A percentile compares a stretch with the other conserved stretches of the same genome.
Conservation (phyloP, 2,113 vertebrate species). For the Lasiurus cinereus region DNA sequence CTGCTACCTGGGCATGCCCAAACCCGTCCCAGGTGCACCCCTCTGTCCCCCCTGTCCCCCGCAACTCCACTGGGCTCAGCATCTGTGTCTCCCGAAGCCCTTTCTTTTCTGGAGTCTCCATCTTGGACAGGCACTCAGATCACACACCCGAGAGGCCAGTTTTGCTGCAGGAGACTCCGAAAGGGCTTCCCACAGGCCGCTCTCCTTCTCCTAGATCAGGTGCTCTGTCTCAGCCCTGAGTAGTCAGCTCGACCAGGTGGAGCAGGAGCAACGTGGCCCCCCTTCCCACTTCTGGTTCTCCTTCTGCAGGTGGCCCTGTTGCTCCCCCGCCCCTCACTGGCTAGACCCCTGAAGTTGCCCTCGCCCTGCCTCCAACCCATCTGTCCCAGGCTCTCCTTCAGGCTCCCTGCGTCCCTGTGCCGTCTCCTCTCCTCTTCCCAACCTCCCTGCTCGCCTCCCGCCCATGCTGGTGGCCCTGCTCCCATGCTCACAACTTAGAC, state of each 20-base stretch:
- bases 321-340: background rate
- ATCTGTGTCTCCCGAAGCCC: background rate
- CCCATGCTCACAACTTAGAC: background rate
- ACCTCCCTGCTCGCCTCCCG: background rate
- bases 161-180: fast-evolving
- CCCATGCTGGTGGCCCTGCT: background rate
- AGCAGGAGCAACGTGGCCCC: background rate
- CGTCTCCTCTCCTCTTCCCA: background rate
- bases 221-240: background rate
- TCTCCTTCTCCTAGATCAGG: background rate
- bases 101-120: background rate
- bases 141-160: background rate
- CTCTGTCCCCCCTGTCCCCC: no score
- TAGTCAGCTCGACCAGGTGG: background rate
- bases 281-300: background rate
- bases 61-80: no score
- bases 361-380: background rate
- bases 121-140: background rate
- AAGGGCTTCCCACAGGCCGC: background rate
- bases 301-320: background rate
- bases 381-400: background rate
- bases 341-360: background rate
- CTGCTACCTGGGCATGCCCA: background rate
- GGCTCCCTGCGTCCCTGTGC: background rate
- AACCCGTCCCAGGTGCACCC: background rate